Evolutionary conservation across 2,113 vertebrate species (phyloP).

Genomic region (Nesogale talazaci): DNA sequence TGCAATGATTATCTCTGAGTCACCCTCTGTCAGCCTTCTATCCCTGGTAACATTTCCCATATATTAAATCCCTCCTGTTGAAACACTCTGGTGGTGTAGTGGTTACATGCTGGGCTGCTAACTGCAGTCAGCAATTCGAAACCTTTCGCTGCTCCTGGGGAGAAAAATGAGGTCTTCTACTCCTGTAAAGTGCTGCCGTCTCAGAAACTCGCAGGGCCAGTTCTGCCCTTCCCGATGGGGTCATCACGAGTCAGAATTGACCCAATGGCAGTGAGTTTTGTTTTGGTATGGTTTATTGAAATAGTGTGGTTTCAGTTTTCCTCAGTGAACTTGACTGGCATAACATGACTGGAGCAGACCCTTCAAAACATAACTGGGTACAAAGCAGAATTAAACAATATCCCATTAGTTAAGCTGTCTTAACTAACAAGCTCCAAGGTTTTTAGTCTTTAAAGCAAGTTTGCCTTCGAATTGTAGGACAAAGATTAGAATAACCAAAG

Average conservation of each 20-base stretch:
- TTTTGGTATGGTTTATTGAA: no score
- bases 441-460: neutral
- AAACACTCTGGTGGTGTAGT: neutral
- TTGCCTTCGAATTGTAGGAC: constrained; percentile 17
- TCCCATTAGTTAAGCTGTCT: neutral
- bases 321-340: constrained; percentile 11
- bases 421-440: constrained; percentile 9
- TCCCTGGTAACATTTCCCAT: neutral
- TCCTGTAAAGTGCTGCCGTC: no score
- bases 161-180: no score
- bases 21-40: neutral
- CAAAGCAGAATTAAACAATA: constrained; percentile 12
- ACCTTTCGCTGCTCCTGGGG: no score
- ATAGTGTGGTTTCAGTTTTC: neutral
- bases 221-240: no score
- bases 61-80: neutral
- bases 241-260: no score
- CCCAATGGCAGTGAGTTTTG: no score
- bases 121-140: no score
- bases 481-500: constrained; percentile 44
- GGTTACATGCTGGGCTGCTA: no score
- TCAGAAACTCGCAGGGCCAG: no score
- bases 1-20: neutral
- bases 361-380: neutral
- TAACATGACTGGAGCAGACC: neutral